Evolutionary conservation across 2,113 vertebrate species (phyloP).

Genomic region (Hippocampus barbouri): DNA sequence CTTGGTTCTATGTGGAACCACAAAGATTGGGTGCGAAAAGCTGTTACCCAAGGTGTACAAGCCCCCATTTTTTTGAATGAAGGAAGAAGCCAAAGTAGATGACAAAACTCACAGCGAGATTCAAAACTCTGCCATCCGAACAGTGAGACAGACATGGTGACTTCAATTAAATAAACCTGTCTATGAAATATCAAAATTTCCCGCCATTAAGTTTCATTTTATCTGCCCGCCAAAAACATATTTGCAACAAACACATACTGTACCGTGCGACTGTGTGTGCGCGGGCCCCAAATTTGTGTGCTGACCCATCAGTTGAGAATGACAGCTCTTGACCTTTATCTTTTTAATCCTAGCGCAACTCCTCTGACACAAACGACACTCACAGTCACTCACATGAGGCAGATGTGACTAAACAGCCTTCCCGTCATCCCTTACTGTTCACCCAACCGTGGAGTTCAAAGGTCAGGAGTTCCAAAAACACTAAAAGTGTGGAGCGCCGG

Average conservation of each 20-base stretch:
- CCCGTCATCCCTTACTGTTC: constrained; percentile 32
- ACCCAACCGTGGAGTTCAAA: constrained; percentile 13
- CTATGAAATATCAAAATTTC: neutral
- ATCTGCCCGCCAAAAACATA: neutral
- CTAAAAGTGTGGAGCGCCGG: constrained; percentile 21
- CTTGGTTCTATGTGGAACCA: too few relatives aligned
- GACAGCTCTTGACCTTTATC: neutral
- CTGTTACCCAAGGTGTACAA: too few relatives aligned
- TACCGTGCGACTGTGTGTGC: neutral
- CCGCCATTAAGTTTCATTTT: neutral
- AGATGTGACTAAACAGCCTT: constrained; percentile 26
- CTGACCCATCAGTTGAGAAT: neutral
- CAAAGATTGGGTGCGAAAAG: too few relatives aligned
- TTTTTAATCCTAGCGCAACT: neutral
- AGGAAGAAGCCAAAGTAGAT: too few relatives aligned
- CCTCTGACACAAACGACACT: constrained; percentile 11
- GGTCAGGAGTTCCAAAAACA: constrained; percentile 50
- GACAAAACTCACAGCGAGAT: too few relatives aligned
- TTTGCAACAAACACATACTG: neutral
- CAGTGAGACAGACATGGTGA: too few relatives aligned
- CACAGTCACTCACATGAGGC: constrained; percentile 5
- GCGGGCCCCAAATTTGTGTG: neutral
- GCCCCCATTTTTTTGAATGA: too few relatives aligned
- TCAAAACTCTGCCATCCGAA: too few relatives aligned
- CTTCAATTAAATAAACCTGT: too few relatives aligned